Percentiles rank a stretch among this genome's conserved stretches.
phyloP scores from a whole-genome alignment of 2,888 invertebrate species.

The Pandemis heparana region DNA sequence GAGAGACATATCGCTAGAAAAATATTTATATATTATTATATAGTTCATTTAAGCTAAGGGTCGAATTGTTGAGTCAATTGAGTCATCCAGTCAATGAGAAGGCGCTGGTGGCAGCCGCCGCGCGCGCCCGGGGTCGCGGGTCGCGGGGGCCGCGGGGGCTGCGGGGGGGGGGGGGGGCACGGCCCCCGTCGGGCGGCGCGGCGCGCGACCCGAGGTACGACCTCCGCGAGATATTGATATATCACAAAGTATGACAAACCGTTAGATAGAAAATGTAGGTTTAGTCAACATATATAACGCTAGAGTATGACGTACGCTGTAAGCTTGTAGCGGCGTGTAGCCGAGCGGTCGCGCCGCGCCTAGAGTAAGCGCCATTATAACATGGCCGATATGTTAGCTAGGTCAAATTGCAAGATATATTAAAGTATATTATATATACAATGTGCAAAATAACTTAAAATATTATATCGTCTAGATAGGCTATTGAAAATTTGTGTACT shows the following conservation, averaged over 20 bases:
- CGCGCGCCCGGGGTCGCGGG: constrained; percentile 8
- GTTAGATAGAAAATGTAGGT: constrained; percentile 82
- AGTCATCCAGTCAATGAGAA: constrained; percentile 74
- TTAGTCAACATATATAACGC: constrained; percentile 64
- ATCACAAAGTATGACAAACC: constrained; percentile 66
- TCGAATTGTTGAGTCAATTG: constrained; percentile 54
- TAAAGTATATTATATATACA: constrained; percentile 72
- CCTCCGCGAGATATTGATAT: constrained; percentile 64
- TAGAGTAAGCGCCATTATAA: constrained; percentile 57
- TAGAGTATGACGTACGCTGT: constrained; percentile 71
- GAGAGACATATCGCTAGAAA: constrained; percentile 84
- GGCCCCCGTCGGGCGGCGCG: constrained; percentile 56
- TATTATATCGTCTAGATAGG: constrained; percentile 74
- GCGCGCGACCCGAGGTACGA: constrained; percentile 59
- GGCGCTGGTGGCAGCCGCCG: constrained; percentile 16
- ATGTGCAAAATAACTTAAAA: constrained; percentile 59
- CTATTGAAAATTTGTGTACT: constrained; percentile 68
- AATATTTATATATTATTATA: constrained; percentile 70
- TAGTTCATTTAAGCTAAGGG: constrained; percentile 54
- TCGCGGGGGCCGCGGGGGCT: not conserved
- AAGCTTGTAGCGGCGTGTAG: constrained; percentile 63
- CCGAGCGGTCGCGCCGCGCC: constrained; percentile 17
- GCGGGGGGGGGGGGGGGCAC: constrained; percentile 56
- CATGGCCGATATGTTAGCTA: constrained; percentile 69
- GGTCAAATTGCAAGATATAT: constrained; percentile 75